Evolutionary conservation across 2,888 invertebrate species (phyloP).

Genomic region (Slavum lentiscoides): DNA sequence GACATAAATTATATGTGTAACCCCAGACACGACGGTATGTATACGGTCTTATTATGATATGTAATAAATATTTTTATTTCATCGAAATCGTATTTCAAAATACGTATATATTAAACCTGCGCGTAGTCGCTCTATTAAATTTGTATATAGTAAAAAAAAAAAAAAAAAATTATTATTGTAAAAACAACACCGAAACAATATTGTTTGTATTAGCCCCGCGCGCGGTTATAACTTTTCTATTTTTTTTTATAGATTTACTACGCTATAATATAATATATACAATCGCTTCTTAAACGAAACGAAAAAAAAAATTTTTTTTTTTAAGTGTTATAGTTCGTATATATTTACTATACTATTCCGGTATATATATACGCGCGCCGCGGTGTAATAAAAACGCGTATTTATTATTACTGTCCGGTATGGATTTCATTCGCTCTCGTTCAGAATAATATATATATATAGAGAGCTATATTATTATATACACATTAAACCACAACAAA

Average conservation of each 20-base stretch:
- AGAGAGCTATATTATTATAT: no score
- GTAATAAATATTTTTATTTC: slow-evolving; percentile 35
- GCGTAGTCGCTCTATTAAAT: neutral
- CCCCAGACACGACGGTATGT: neutral
- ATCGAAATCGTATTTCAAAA: slow-evolving; percentile 17
- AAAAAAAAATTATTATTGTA: no score
- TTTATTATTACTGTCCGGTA: no score
- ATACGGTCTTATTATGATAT: neutral
- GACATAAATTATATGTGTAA: slow-evolving; percentile 35
- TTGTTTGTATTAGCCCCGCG: neutral
- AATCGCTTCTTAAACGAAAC: neutral
- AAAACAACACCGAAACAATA: neutral
- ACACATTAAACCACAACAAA: no score
- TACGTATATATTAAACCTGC: neutral
- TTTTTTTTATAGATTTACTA: neutral
- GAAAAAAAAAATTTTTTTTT: neutral
- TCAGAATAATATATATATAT: no score
- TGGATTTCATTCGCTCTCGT: no score
- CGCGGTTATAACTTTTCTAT: no score
- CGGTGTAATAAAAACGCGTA: no score
- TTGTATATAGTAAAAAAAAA: slow-evolving; percentile 17
- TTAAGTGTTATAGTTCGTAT: neutral
- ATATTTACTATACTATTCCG: neutral
- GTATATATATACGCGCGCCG: neutral
- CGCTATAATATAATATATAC: neutral